phyloP scores from a whole-genome alignment of 2,113 vertebrate genomes.

The Panurus biarmicus region DNA sequence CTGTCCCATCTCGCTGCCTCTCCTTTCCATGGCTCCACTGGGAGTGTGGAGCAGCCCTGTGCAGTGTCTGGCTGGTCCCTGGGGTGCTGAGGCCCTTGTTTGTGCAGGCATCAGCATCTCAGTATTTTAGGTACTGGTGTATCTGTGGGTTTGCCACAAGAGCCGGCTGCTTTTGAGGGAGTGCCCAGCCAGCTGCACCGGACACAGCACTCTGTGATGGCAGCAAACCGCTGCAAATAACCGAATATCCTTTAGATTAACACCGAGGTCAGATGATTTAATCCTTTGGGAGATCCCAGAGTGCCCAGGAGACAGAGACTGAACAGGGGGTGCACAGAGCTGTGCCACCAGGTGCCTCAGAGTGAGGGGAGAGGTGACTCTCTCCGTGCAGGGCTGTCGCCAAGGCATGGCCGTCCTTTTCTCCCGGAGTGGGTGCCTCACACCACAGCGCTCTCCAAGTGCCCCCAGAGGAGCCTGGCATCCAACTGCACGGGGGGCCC shows the following conservation, averaged over 20 bases:
- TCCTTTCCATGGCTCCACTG: not conserved
- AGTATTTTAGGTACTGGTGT: rapidly evolving
- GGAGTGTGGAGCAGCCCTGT: not conserved
- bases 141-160: not conserved
- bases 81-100: not conserved
- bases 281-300: not conserved
- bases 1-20: rapidly evolving
- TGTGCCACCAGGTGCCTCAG: no score
- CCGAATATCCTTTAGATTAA: not conserved
- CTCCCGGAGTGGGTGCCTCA: not conserved
- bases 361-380: not conserved
- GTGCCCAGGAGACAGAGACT: not conserved
- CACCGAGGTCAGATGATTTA: not conserved
- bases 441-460: rapidly evolving
- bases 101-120: not conserved
- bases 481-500: not conserved
- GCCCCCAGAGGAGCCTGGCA: not conserved
- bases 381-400: not conserved
- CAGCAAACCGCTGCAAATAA: not conserved
- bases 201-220: not conserved
- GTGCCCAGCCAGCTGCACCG: rapidly evolving
- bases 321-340: not conserved
- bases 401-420: not conserved
- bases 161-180: not conserved
- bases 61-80: not conserved